These are phyloP conservation scores for Pseudomyrmex cubaensis DNA, from an alignment of 1,140 invertebrate genomes.

Conservation along the genomic window DNA sequence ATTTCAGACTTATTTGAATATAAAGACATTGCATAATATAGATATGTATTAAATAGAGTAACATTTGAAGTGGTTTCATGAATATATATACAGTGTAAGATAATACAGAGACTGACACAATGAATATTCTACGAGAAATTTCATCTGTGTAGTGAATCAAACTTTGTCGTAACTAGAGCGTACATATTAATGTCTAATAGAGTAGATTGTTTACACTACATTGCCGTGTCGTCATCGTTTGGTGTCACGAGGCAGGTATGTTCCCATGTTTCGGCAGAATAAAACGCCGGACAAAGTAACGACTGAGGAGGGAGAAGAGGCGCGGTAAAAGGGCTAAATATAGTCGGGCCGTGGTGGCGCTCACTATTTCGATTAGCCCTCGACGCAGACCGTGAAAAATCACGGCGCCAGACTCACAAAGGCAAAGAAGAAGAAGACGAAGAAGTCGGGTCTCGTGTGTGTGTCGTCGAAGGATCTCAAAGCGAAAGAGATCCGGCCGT, in stretches of 20 bases:
- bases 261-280: slow-evolving; percentile 18
- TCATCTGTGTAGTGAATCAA: background rate
- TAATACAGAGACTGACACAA: background rate
- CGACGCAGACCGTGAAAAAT: slow-evolving; percentile 76
- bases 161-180: background rate
- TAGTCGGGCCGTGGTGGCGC: slow-evolving; percentile 54
- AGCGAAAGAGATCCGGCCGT: slow-evolving; percentile 69
- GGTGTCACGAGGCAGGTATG: slow-evolving; percentile 36
- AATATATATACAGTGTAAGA: slow-evolving; percentile 1
- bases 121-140: slow-evolving; percentile 2
- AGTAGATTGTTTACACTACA: slow-evolving; percentile 13
- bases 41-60: background rate
- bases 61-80: background rate
- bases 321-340: slow-evolving; percentile 55
- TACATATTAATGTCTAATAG: slow-evolving; percentile 43
- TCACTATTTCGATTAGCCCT: slow-evolving; percentile 68
- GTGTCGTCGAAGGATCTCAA: slow-evolving; percentile 56
- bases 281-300: slow-evolving; percentile 30
- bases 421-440: slow-evolving; percentile 46
- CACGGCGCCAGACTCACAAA: slow-evolving; percentile 71
- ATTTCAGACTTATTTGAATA: too few species aligned
- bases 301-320: slow-evolving; percentile 3
- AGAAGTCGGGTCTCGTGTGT: slow-evolving; percentile 9
- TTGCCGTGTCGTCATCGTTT: slow-evolving; percentile 27
- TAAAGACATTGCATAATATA: too few species aligned